Conservation (phyloP, 2,797 vertebrate genomes). For the Thamnophis elegans region DNA sequence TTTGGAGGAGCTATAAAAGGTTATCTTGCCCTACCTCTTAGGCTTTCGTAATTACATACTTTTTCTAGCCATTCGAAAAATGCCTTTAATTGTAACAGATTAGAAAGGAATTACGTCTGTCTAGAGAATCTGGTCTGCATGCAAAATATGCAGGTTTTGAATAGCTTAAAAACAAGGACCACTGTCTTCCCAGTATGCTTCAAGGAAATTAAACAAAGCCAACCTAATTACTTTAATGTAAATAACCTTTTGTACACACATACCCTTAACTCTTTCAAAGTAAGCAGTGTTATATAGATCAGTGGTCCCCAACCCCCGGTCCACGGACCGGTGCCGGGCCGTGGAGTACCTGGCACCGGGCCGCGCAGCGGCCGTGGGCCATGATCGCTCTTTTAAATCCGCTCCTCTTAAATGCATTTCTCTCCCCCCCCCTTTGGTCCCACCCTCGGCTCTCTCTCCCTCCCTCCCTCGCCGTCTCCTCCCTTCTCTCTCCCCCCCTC, state of each 20-base stretch:
- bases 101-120: constrained; percentile 42
- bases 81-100: constrained; percentile 51
- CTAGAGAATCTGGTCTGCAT: constrained; percentile 24
- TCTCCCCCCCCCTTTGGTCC: too few relatives aligned
- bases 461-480: too few relatives aligned
- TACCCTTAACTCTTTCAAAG: background rate
- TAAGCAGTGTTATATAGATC: background rate
- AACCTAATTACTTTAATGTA: background rate
- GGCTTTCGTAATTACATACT: constrained; percentile 37
- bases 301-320: too few relatives aligned
- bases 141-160: constrained; percentile 32
- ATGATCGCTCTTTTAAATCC: too few relatives aligned
- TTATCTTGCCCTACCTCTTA: constrained; percentile 36
- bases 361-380: too few relatives aligned
- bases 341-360: too few relatives aligned
- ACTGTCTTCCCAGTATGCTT: constrained; percentile 46
- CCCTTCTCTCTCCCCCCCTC: too few relatives aligned
- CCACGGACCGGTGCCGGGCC: too few relatives aligned
- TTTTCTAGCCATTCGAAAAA: constrained; percentile 49
- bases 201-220: background rate
- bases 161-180: constrained; percentile 48
- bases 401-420: too few relatives aligned
- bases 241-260: background rate
- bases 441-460: too few relatives aligned
- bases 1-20: constrained; percentile 30